Conservation (phyloP, 2,797 vertebrate species). For the Premnoplex brunnescens region DNA sequence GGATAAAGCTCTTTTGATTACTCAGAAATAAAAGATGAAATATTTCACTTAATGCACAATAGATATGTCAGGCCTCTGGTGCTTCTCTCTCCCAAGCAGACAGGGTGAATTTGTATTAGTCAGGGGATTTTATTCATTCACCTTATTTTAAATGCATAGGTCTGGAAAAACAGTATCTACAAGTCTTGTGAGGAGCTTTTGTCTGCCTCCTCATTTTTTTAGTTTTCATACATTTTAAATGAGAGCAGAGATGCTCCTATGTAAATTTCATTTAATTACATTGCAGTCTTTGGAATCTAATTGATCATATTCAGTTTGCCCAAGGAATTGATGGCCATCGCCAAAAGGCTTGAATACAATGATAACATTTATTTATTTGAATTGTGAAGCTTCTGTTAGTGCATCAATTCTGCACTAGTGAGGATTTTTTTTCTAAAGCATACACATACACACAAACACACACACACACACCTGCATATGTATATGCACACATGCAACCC, state of each 20-base stretch:
- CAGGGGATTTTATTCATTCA: background rate
- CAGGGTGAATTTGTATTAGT: constrained; percentile 18
- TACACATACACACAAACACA: background rate
- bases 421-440: background rate
- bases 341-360: background rate
- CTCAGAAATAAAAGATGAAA: background rate
- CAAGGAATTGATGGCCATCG: background rate
- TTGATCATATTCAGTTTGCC: background rate
- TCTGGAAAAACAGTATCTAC: background rate
- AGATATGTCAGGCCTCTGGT: background rate
- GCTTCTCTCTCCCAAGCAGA: background rate
- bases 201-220: background rate
- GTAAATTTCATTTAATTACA: background rate
- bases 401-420: background rate
- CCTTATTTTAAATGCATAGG: constrained; percentile 15
- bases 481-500: background rate
- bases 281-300: background rate
- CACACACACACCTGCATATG: no score
- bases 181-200: background rate
- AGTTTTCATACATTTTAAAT: background rate
- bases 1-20: constrained; percentile 26
- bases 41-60: constrained; percentile 28
- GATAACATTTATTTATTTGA: background rate
- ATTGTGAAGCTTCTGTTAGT: background rate
- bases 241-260: background rate